phyloP scores from a whole-genome alignment of 2,797 vertebrate species.

The Sebastes vulpes region DNA sequence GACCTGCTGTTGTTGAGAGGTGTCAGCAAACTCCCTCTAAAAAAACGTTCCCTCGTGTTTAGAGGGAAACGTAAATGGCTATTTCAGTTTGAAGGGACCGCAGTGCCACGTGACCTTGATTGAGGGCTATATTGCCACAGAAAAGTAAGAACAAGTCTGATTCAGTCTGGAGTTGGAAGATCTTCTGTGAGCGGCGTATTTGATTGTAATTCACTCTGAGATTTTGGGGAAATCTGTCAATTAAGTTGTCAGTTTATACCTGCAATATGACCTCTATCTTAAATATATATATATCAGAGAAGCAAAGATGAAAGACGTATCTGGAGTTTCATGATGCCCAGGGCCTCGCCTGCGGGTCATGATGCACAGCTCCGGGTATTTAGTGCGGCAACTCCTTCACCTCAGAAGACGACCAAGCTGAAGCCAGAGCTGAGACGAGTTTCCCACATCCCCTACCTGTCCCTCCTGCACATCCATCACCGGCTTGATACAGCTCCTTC shows the following conservation, averaged over 20 bases:
- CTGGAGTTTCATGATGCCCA: slow-evolving; percentile 36
- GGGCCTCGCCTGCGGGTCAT: neutral
- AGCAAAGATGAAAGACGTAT: slow-evolving; percentile 36
- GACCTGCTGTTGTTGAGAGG: slow-evolving; percentile 13
- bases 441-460: neutral
- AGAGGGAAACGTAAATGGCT: neutral
- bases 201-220: slow-evolving; percentile 28
- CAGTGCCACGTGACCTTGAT: neutral
- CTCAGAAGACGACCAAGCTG: slow-evolving; percentile 25
- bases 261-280: slow-evolving; percentile 2
- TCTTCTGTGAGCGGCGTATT: neutral
- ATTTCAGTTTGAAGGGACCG: neutral
- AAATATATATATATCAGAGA: neutral
- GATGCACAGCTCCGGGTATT: slow-evolving; percentile 16
- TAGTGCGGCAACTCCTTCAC: slow-evolving; percentile 30
- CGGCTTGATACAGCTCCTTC: slow-evolving; percentile 14
- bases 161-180: neutral
- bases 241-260: slow-evolving; percentile 7
- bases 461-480: slow-evolving; percentile 24
- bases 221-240: slow-evolving; percentile 20
- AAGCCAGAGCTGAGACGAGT: slow-evolving; percentile 6
- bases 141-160: slow-evolving; percentile 5
- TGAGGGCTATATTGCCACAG: neutral
- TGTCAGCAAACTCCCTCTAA: slow-evolving; percentile 29
- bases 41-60: too few relatives aligned